These are phyloP conservation scores for Heliconius charithonia DNA, from an alignment of 2,888 invertebrate species.

Conservation along the genomic window DNA sequence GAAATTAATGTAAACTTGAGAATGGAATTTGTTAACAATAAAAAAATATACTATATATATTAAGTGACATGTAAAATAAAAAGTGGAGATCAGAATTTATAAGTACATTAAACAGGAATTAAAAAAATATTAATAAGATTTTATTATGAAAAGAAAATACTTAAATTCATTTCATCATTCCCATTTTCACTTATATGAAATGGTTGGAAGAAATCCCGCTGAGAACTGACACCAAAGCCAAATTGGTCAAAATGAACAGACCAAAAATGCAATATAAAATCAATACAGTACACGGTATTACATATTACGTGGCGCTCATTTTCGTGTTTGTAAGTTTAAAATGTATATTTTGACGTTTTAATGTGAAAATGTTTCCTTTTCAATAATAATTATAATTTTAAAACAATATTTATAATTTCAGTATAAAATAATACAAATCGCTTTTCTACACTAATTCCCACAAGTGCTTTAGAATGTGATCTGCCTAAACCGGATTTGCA, in stretches of 20 bases:
- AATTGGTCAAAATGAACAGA: conserved; percentile 23
- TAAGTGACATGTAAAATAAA: no score
- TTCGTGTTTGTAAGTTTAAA: conserved; percentile 12
- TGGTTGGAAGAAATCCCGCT: not conserved
- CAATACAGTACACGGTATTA: not conserved
- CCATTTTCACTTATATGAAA: not conserved
- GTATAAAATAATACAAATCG: not conserved
- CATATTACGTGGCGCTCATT: not conserved
- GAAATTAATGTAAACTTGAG: no score
- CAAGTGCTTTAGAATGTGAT: no score
- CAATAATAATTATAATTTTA: no score
- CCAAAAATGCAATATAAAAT: not conserved
- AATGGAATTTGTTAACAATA: no score
- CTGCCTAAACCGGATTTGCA: no score
- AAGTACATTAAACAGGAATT: not conserved
- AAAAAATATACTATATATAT: no score
- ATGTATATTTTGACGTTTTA: not conserved
- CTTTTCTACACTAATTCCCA: no score
- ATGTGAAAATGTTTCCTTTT: not conserved
- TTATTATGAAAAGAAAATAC: not conserved
- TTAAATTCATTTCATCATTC: not conserved
- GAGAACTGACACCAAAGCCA: conserved; percentile 27
- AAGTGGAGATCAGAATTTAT: not conserved
- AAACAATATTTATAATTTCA: not conserved
- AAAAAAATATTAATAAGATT: not conserved